Percentiles rank a stretch among this genome's conserved stretches.
These are phyloP conservation scores for Matsumurasca onukii DNA, from an alignment of 1,140 invertebrate genomes.

Conservation along the genomic window DNA sequence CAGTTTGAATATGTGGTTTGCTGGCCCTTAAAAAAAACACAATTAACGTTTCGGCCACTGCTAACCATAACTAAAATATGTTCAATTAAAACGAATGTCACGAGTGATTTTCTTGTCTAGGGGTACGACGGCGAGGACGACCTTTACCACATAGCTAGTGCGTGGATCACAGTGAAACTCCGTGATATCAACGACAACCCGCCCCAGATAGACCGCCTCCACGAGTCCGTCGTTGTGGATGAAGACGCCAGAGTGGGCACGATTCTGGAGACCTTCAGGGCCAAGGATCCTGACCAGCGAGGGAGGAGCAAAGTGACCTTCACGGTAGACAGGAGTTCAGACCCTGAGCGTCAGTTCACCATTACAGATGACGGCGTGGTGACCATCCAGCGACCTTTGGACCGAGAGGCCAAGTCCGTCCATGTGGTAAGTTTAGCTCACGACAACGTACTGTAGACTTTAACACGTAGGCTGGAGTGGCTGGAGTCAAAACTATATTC, in stretches of 20 bases:
- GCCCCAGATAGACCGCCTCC: slow-evolving; percentile 85
- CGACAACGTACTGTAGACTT: too few relatives aligned
- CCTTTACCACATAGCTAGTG: slow-evolving; percentile 91
- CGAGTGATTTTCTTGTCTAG: too few relatives aligned
- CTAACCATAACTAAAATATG: too few relatives aligned
- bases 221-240: slow-evolving; percentile 80
- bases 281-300: slow-evolving; percentile 90
- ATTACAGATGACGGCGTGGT: slow-evolving; percentile 92
- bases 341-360: slow-evolving; percentile 85
- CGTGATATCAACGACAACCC: slow-evolving; percentile 94
- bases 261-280: slow-evolving; percentile 86
- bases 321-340: slow-evolving; percentile 84
- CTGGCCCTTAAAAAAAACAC: too few relatives aligned
- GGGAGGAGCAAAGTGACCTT: slow-evolving; percentile 89
- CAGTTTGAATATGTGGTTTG: too few relatives aligned
- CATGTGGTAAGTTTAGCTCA: slow-evolving; percentile 64
- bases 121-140: slow-evolving; percentile 59
- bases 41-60: too few relatives aligned
- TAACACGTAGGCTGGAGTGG: too few relatives aligned
- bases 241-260: slow-evolving; percentile 89
- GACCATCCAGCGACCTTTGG: slow-evolving; percentile 82
- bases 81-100: too few relatives aligned
- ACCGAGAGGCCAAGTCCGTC: slow-evolving; percentile 84
- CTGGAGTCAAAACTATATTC: too few relatives aligned
- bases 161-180: slow-evolving; percentile 89